phyloP scores from a whole-genome alignment of 2,113 vertebrate genomes.

The Rhinopomastus cyanomelas region DNA sequence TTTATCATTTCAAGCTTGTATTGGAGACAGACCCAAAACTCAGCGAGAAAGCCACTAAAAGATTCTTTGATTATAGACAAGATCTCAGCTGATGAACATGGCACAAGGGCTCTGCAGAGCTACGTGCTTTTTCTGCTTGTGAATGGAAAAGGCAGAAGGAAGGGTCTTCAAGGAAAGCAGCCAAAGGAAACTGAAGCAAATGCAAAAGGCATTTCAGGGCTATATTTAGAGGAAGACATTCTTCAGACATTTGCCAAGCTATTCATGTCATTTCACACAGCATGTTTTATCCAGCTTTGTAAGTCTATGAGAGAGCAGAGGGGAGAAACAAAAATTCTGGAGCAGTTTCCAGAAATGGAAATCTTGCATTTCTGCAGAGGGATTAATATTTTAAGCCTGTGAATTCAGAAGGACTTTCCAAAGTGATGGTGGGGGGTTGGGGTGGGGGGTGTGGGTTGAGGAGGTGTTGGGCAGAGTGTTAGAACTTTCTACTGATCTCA shows the following conservation, averaged over 20 bases:
- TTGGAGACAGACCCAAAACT: neutral
- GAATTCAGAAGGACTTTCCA: constrained; percentile 23
- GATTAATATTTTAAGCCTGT: constrained; percentile 25
- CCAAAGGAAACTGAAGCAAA: constrained; percentile 36
- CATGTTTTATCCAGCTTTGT: constrained; percentile 43
- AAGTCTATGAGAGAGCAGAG: neutral
- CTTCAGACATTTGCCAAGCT: constrained; percentile 35
- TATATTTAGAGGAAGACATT: constrained; percentile 65
- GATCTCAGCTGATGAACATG: neutral
- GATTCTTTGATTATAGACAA: neutral
- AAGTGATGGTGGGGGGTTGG: neutral
- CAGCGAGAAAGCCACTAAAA: neutral
- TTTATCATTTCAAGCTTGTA: neutral
- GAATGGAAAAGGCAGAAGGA: constrained; percentile 17
- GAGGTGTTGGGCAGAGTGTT: neutral
- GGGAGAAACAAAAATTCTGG: neutral
- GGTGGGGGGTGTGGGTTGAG: too few species aligned
- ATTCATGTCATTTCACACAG: constrained; percentile 50
- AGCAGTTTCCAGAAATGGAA: constrained; percentile 54
- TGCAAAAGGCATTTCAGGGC: constrained; percentile 19
- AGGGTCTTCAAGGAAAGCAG: constrained; percentile 27
- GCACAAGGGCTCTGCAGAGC: neutral
- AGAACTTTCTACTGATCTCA: neutral
- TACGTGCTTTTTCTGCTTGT: neutral
- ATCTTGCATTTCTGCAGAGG: constrained; percentile 31